Evolutionary conservation across 2,113 vertebrate genomes (phyloP).

Genomic region (Eublepharis macularius): DNA sequence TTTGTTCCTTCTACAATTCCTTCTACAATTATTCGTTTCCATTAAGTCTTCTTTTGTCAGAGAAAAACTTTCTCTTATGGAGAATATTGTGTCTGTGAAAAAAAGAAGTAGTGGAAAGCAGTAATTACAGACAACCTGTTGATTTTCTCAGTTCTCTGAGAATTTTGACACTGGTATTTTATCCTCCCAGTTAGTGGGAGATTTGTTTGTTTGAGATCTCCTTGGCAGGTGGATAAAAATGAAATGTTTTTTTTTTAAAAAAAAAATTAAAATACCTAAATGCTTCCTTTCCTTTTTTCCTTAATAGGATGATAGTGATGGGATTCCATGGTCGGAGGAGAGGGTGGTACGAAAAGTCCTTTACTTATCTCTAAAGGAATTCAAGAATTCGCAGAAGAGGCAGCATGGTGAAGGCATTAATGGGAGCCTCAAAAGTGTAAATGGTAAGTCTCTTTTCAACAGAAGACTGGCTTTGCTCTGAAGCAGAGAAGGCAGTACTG

Average conservation of each 20-base stretch:
- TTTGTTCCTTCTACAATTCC: not conserved
- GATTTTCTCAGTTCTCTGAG: not conserved
- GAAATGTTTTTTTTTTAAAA: not conserved
- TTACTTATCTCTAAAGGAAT: conserved; percentile 98
- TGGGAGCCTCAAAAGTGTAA: conserved; percentile 86
- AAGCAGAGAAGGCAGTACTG: not conserved
- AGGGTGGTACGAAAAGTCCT: conserved; percentile 97
- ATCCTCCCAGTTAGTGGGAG: not conserved
- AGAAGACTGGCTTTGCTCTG: not conserved
- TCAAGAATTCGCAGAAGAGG: conserved; percentile 96
- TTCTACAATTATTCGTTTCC: too few species aligned
- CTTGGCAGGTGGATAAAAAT: not conserved
- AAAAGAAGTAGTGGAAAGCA: too few species aligned
- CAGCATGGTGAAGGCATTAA: conserved; percentile 86
- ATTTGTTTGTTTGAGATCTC: not conserved
- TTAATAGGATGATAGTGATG: conserved; percentile 97
- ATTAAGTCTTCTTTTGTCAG: too few species aligned
- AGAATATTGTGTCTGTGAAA: too few species aligned
- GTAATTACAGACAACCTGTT: too few species aligned
- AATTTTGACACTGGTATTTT: not conserved
- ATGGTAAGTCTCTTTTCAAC: conserved; percentile 77
- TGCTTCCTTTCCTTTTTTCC: conserved; percentile 27
- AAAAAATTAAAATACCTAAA: not conserved
- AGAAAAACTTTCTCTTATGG: too few species aligned
- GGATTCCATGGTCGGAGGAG: conserved; percentile 99